Conservation (phyloP, 2,113 vertebrate species). For the Oreochromis aureus region DNA sequence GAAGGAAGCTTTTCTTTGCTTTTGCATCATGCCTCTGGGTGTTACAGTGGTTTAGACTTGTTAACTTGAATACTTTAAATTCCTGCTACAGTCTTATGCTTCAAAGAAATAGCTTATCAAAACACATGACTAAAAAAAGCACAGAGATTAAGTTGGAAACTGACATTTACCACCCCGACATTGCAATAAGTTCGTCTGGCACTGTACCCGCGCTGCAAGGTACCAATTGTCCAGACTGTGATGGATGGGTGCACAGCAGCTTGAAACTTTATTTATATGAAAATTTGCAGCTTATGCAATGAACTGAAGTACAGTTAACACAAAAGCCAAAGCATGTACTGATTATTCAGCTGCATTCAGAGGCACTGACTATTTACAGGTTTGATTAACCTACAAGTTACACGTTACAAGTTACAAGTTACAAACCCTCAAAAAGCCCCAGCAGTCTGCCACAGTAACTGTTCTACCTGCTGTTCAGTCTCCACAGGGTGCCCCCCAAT, state of each 20-base stretch:
- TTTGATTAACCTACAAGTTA: neutral
- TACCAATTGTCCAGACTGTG: neutral
- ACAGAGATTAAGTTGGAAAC: slow-evolving; percentile 39
- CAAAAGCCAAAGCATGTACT: neutral
- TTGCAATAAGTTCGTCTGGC: neutral
- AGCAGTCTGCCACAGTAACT: neutral
- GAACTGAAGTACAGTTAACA: neutral
- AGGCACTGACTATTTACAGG: neutral
- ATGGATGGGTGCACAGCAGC: neutral
- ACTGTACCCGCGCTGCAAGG: neutral
- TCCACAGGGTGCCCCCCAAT: neutral
- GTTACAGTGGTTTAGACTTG: slow-evolving; percentile 66
- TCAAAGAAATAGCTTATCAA: slow-evolving; percentile 58
- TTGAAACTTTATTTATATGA: neutral
- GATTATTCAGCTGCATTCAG: neutral
- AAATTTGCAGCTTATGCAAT: neutral
- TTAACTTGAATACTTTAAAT: slow-evolving; percentile 65
- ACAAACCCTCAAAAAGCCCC: neutral
- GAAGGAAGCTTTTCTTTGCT: neutral
- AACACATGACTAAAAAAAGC: slow-evolving; percentile 54
- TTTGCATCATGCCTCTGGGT: slow-evolving; percentile 47
- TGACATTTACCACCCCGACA: neutral
- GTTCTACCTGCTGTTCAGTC: slow-evolving; percentile 26
- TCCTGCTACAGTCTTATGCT: slow-evolving; percentile 44
- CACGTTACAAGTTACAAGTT: neutral